Percentiles rank a stretch among this genome's conserved stretches.
These are phyloP conservation scores for Rynchops niger DNA, from an alignment of 2,113 vertebrate genomes.

Conservation along the genomic window DNA sequence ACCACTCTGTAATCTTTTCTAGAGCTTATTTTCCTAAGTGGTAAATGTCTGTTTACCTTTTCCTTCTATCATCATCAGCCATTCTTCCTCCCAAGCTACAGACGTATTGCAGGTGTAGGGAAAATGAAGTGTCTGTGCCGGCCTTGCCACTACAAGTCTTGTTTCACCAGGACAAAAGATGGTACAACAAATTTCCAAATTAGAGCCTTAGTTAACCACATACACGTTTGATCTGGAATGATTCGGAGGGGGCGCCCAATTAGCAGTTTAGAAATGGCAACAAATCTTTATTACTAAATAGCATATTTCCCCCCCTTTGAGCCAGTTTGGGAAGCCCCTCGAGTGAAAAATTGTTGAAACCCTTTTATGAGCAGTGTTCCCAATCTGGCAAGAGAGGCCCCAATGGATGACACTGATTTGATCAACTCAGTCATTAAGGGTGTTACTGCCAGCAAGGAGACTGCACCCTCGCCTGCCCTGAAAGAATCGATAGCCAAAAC, in stretches of 20 bases:
- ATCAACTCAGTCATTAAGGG: slow-evolving; percentile 39
- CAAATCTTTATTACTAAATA: not conserved
- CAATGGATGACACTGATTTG: slow-evolving; percentile 31
- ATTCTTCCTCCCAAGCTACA: not conserved
- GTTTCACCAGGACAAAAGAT: not conserved
- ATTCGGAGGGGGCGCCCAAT: not conserved
- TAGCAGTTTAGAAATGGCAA: not conserved
- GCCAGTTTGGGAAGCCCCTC: not conserved
- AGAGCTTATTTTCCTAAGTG: not conserved
- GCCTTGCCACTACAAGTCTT: not conserved
- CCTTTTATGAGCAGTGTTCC: not conserved
- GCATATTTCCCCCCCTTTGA: not conserved
- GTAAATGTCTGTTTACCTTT: not conserved
- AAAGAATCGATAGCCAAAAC: slow-evolving; percentile 1
- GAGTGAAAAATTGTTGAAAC: not conserved
- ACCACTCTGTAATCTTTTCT: not conserved
- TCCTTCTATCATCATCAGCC: not conserved
- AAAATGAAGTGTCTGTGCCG: not conserved
- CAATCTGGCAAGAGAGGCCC: not conserved
- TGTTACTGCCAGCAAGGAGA: slow-evolving; percentile 1
- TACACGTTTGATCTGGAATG: not conserved
- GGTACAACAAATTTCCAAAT: not conserved
- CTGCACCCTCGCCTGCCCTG: not conserved
- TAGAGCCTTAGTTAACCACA: not conserved
- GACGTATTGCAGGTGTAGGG: not conserved